Conservation (phyloP, 2,797 vertebrate genomes). For the Sternarchorhynchus goeldii region DNA sequence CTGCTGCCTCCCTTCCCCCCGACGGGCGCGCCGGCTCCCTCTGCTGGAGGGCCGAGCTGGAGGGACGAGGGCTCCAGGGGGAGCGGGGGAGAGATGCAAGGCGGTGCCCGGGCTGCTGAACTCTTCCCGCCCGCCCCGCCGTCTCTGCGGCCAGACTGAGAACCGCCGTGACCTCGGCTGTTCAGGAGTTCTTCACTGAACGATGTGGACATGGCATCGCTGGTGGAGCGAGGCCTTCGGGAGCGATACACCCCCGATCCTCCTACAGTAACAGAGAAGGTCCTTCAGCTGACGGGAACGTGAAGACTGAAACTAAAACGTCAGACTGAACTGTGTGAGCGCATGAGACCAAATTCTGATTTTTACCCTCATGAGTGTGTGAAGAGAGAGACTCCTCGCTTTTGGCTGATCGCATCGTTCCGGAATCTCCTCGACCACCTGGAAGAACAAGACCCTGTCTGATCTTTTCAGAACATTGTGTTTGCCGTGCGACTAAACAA, state of each 20-base stretch:
- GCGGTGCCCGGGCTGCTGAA: constrained; percentile 69
- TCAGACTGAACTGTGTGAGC: background rate
- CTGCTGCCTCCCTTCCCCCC: constrained; percentile 70
- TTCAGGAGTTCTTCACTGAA: constrained; percentile 81
- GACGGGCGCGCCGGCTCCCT: constrained; percentile 55
- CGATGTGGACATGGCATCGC: constrained; percentile 84
- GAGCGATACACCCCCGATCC: constrained; percentile 85
- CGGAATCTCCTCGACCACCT: constrained; percentile 91
- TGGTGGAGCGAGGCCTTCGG: constrained; percentile 87
- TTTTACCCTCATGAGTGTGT: constrained; percentile 87
- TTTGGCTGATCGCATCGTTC: constrained; percentile 93
- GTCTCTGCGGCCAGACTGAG: constrained; percentile 74
- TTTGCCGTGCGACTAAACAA: background rate
- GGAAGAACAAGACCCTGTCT: background rate
- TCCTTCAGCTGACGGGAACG: background rate
- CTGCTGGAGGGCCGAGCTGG: constrained; percentile 79
- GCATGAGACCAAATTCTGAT: background rate
- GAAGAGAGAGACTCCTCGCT: constrained; percentile 97
- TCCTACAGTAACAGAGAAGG: constrained; percentile 66
- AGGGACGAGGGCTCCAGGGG: constrained; percentile 92
- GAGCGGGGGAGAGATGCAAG: constrained; percentile 74
- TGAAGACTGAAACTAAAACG: background rate
- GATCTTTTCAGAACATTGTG: background rate
- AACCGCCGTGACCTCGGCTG: constrained; percentile 78
- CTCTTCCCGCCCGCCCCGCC: constrained; percentile 67